These are phyloP conservation scores for Brachyopa scutellaris DNA, from an alignment of 2,888 invertebrate species.

Conservation along the genomic window DNA sequence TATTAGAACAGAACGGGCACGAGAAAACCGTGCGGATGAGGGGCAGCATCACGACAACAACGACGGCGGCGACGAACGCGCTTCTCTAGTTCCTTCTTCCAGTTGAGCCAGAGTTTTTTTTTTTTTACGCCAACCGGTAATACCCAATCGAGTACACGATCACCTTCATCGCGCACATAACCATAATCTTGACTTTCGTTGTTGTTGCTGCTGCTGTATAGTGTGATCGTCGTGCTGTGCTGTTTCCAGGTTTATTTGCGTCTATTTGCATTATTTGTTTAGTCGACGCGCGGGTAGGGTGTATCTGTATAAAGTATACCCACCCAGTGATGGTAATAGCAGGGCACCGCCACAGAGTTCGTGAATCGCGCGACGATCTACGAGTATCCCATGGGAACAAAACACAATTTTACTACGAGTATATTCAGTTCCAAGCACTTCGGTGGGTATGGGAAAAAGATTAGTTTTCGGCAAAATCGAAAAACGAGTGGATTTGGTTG, in stretches of 20 bases:
- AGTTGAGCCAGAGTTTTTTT: slow-evolving; percentile 31
- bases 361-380: slow-evolving; percentile 63
- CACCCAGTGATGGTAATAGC: slow-evolving; percentile 55
- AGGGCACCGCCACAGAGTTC: slow-evolving; percentile 48
- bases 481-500: slow-evolving; percentile 42
- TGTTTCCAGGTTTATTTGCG: slow-evolving; percentile 67
- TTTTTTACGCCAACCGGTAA: slow-evolving; percentile 69
- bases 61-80: no score
- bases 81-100: slow-evolving; percentile 65
- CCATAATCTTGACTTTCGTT: slow-evolving; percentile 72
- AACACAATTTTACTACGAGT: slow-evolving; percentile 55
- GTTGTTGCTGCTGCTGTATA: slow-evolving; percentile 10
- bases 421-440: slow-evolving; percentile 23
- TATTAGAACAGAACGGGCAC: slow-evolving; percentile 21
- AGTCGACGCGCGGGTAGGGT: slow-evolving; percentile 57
- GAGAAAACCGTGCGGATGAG: slow-evolving; percentile 3
- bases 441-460: slow-evolving; percentile 63
- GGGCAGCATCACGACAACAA: slow-evolving; percentile 62
- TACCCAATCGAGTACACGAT: slow-evolving; percentile 72
- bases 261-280: slow-evolving; percentile 72
- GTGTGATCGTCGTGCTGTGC: slow-evolving; percentile 47
- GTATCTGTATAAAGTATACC: slow-evolving; percentile 48
- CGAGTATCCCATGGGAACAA: slow-evolving; percentile 69
- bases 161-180: slow-evolving; percentile 71
- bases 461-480: slow-evolving; percentile 50